A percentile compares a stretch with the other conserved stretches of the same genome.
Conservation (phyloP, 2,888 invertebrate species). For the Calliopum simillimum region DNA sequence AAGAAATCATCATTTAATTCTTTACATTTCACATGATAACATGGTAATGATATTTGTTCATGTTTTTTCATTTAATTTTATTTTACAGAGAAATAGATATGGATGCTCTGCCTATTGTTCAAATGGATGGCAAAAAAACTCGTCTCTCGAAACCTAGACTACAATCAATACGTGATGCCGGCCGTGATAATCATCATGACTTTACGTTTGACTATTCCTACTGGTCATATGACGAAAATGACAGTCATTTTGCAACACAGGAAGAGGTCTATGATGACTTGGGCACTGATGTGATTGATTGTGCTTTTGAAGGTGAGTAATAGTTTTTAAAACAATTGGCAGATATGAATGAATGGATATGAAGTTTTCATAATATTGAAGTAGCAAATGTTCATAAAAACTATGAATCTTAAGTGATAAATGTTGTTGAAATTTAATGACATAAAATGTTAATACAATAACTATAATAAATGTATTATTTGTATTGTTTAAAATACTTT, state of each 20-base stretch:
- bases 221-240: conserved; percentile 82
- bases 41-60: conserved; percentile 33
- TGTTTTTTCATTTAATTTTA: conserved; percentile 44
- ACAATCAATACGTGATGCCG: conserved; percentile 63
- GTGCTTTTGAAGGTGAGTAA: conserved; percentile 76
- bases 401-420: no score
- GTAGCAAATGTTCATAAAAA: no score
- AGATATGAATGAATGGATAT: no score
- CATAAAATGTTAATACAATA: no score
- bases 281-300: conserved; percentile 79
- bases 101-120: conserved; percentile 84
- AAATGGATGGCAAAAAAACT: conserved; percentile 88
- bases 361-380: no score
- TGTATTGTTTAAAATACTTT: no score
- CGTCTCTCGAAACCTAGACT: conserved; percentile 78
- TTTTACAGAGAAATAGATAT: conserved; percentile 81
- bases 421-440: no score
- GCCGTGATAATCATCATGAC: conserved; percentile 79
- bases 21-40: neutral
- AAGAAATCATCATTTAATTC: conserved; percentile 13
- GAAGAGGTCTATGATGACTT: conserved; percentile 82
- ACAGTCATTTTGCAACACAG: conserved; percentile 81
- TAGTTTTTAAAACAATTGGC: no score
- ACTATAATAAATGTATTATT: no score
- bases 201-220: conserved; percentile 92